A percentile compares a stretch with the other conserved stretches of the same genome.
Conservation (phyloP, 1,140 invertebrate genomes). For the Archegozetes longisetosus region DNA sequence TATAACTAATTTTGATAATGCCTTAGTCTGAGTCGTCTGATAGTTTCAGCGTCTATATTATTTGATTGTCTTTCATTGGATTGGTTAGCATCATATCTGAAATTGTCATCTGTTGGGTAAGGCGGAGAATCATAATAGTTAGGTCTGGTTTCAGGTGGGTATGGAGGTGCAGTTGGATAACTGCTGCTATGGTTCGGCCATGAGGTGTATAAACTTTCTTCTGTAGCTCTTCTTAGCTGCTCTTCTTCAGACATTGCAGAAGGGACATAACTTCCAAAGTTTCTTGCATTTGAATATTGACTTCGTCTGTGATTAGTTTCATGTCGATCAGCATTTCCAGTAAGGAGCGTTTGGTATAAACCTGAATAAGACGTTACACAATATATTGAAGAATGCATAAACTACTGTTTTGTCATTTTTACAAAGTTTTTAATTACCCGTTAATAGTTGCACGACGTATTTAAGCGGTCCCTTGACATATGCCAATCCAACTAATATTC, state of each 20-base stretch:
- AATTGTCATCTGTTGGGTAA: no score
- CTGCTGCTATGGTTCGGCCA: not conserved
- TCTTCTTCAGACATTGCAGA: not conserved
- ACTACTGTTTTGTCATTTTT: not conserved
- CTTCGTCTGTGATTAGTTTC: not conserved
- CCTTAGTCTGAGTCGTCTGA: not conserved
- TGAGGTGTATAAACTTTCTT: not conserved
- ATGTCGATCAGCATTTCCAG: not conserved
- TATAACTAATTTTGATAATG: not conserved
- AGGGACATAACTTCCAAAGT: not conserved
- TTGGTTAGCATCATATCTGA: no score
- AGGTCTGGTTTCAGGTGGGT: not conserved
- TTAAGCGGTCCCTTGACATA: conserved; percentile 46
- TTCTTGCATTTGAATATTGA: not conserved
- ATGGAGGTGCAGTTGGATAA: not conserved
- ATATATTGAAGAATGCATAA: no score
- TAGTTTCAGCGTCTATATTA: not conserved
- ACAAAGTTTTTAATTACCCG: not conserved
- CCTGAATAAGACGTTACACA: no score
- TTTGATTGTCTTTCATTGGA: not conserved
- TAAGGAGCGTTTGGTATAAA: no score
- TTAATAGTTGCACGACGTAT: conserved; percentile 32
- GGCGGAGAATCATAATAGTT: no score
- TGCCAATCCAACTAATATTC: conserved; percentile 46
- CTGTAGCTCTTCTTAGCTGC: not conserved